Evolutionary conservation across 2,888 invertebrate genomes (phyloP).

Genomic region (Archaeoteleia sp.): DNA sequence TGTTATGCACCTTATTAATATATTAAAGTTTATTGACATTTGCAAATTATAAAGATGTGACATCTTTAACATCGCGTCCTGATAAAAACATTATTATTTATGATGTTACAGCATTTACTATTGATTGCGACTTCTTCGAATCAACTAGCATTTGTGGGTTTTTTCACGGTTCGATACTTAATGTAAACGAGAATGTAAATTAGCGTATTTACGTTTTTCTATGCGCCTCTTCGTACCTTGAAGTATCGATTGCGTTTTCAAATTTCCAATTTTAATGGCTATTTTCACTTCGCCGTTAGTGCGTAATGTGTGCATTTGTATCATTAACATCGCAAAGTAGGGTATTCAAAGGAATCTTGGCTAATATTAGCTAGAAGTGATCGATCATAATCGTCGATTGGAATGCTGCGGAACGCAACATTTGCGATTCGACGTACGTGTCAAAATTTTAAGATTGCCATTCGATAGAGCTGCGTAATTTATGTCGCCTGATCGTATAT

Average conservation of each 20-base stretch:
- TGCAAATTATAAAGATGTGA: too few relatives aligned
- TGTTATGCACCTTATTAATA: too few relatives aligned
- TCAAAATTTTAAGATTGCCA: not conserved
- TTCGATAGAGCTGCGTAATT: too few relatives aligned
- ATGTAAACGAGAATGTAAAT: not conserved
- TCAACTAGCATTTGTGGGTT: too few relatives aligned
- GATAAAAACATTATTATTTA: too few relatives aligned
- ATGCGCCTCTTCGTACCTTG: not conserved
- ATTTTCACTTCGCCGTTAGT: conserved; percentile 25
- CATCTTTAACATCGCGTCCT: too few relatives aligned
- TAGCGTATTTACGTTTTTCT: not conserved
- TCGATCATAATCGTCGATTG: conserved; percentile 27
- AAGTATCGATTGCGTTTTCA: conserved; percentile 25
- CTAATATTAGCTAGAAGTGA: conserved; percentile 12
- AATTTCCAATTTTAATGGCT: conserved; percentile 19
- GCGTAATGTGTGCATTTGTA: conserved; percentile 26
- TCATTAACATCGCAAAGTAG: conserved; percentile 30
- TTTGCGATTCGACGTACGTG: conserved; percentile 1
- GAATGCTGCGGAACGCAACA: conserved; percentile 15
- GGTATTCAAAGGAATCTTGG: conserved; percentile 15
- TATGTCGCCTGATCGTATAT: too few relatives aligned
- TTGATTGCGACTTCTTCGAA: too few relatives aligned
- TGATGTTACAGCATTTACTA: too few relatives aligned
- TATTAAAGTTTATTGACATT: too few relatives aligned
- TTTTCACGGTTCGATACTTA: too few relatives aligned